A percentile compares a stretch with the other conserved stretches of the same genome.
Conservation (phyloP, 2,113 vertebrate genomes). For the Pterocles orientalis region DNA sequence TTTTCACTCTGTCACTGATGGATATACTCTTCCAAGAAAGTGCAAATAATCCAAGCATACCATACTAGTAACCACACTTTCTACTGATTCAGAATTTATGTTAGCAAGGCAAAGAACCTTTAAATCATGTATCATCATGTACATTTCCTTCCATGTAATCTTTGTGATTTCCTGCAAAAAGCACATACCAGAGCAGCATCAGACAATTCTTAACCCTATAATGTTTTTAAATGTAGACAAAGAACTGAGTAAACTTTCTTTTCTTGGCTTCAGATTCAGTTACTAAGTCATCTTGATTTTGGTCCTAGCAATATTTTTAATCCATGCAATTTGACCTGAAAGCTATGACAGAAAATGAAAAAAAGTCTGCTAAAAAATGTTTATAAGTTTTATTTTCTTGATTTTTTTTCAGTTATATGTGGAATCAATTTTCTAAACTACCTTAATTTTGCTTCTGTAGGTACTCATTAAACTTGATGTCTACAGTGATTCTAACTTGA, state of each 20-base stretch:
- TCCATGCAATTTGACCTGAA: neutral
- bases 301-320: neutral
- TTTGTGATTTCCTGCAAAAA: neutral
- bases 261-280: neutral
- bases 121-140: neutral
- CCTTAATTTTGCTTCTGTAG: neutral
- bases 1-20: neutral
- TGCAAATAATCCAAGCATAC: neutral
- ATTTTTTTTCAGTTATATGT: neutral
- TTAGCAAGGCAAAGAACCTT: neutral
- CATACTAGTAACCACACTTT: neutral
- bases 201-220: neutral
- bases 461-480: neutral
- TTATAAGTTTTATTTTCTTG: neutral
- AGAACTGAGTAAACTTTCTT: neutral
- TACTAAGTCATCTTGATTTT: neutral
- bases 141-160: neutral
- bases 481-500: neutral
- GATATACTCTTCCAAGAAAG: neutral
- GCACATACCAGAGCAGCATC: neutral
- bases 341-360: neutral
- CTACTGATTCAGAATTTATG: neutral
- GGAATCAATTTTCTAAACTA: neutral
- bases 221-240: neutral
- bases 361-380: neutral